Evolutionary conservation across 35 echinoderm and acorn worm genomes (phyloP).

Genomic region (Apostichopus californicus): DNA sequence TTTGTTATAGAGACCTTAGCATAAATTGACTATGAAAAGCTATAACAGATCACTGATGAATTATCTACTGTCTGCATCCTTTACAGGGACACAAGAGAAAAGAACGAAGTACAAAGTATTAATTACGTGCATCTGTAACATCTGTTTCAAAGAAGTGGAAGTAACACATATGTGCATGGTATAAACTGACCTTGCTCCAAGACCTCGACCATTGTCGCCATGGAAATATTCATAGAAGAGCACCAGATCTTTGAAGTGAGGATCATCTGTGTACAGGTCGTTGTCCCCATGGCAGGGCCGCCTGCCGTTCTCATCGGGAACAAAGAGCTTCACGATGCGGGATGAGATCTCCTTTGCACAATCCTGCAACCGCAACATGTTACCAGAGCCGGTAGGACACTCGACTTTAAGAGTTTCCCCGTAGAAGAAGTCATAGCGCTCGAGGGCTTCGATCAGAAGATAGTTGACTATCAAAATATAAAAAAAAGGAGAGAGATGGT

Average conservation of each 20-base stretch:
- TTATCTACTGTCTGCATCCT: too few relatives aligned
- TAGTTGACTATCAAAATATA: constrained; percentile 78
- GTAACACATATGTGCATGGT: neutral
- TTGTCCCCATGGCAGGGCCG: constrained; percentile 92
- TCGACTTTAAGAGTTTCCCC: constrained; percentile 91
- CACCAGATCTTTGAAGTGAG: constrained; percentile 87
- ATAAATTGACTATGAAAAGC: too few relatives aligned
- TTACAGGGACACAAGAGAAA: neutral
- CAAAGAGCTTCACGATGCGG: constrained; percentile 76
- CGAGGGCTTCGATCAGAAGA: constrained; percentile 90
- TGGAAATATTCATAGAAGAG: constrained; percentile 99
- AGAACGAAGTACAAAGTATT: neutral
- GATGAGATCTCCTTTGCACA: constrained; percentile 88
- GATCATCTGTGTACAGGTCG: constrained; percentile 82
- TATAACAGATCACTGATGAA: too few relatives aligned
- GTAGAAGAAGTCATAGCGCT: constrained; percentile 97
- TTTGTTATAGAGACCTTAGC: too few relatives aligned
- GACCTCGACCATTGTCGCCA: constrained; percentile 84
- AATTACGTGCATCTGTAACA: neutral
- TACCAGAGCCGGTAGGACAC: constrained; percentile 95
- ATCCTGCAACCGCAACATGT: constrained; percentile 81
- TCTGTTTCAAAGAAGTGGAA: neutral
- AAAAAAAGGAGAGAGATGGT: too few relatives aligned
- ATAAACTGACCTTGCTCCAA: constrained; percentile 90
- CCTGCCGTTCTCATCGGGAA: constrained; percentile 85